These are phyloP conservation scores for Saturnia japonica DNA, from an alignment of 2,888 invertebrate species.

Conservation along the genomic window DNA sequence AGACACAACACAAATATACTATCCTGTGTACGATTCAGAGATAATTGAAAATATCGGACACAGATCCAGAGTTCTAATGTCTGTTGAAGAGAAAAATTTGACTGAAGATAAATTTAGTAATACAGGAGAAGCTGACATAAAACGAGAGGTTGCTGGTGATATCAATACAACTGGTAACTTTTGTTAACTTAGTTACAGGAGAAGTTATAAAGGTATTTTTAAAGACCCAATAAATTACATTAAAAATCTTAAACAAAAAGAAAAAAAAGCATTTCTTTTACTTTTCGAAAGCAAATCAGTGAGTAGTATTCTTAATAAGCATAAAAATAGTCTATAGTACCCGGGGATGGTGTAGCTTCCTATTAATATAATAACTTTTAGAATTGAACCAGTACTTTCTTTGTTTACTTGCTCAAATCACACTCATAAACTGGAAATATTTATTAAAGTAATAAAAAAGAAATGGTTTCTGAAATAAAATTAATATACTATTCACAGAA, in stretches of 20 bases:
- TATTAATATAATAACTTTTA: too few relatives aligned
- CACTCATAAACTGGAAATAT: too few relatives aligned
- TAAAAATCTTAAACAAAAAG: background rate
- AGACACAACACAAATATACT: constrained; percentile 26
- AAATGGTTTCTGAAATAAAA: background rate
- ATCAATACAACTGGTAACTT: constrained; percentile 13
- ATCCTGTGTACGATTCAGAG: constrained; percentile 50
- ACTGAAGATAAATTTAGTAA: constrained; percentile 19
- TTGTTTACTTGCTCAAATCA: too few relatives aligned
- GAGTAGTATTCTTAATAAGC: too few relatives aligned
- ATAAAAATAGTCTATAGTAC: too few relatives aligned
- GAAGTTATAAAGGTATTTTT: background rate
- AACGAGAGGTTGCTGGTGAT: background rate
- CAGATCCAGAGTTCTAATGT: constrained; percentile 57
- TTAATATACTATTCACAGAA: constrained; percentile 24
- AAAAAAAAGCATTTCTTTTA: background rate
- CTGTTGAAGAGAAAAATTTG: constrained; percentile 37
- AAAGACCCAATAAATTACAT: background rate
- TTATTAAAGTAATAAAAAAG: background rate
- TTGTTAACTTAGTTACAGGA: background rate
- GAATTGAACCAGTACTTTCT: too few relatives aligned
- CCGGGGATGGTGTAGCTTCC: too few relatives aligned
- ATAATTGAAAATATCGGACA: constrained; percentile 58
- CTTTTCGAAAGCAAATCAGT: background rate
- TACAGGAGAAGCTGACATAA: constrained; percentile 2